Evolutionary conservation across 2,797 vertebrate genomes (phyloP).

Genomic region (Strix occidentalis): DNA sequence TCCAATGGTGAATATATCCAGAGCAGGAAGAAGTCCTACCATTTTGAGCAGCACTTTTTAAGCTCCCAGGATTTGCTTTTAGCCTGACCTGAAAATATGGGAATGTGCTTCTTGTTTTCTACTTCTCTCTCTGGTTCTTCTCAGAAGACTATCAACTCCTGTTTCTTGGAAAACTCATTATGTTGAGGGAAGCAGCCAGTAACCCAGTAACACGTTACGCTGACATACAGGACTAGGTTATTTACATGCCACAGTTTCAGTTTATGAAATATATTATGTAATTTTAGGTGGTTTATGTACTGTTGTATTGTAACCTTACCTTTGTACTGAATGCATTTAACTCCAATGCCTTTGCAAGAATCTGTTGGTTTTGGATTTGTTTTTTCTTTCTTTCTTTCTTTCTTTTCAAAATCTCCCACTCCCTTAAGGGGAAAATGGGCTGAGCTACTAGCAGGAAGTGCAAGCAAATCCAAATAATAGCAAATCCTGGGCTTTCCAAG

Average conservation of each 20-base stretch:
- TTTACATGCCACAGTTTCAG: background rate
- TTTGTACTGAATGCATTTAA: background rate
- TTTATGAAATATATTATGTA: constrained; percentile 4
- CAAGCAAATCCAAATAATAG: background rate
- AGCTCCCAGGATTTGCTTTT: background rate
- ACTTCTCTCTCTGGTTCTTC: background rate
- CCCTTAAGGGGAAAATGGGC: background rate
- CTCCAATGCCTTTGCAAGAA: background rate
- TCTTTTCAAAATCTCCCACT: background rate
- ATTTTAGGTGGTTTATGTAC: background rate
- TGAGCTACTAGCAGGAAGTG: background rate
- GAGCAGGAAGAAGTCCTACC: background rate
- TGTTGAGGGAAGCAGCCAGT: background rate
- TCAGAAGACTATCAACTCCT: background rate
- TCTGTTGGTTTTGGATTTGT: no score
- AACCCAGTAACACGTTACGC: background rate
- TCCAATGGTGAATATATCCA: rapidly evolving
- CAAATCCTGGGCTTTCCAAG: background rate
- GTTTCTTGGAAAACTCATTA: background rate
- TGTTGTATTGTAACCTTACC: background rate
- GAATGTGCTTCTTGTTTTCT: background rate
- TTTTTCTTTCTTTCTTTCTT: no score
- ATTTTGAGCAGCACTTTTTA: background rate
- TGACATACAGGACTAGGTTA: background rate
- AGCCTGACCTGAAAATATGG: background rate